Evolutionary conservation across 2,888 invertebrate species (phyloP).

Genomic region (Phasia obesa): DNA sequence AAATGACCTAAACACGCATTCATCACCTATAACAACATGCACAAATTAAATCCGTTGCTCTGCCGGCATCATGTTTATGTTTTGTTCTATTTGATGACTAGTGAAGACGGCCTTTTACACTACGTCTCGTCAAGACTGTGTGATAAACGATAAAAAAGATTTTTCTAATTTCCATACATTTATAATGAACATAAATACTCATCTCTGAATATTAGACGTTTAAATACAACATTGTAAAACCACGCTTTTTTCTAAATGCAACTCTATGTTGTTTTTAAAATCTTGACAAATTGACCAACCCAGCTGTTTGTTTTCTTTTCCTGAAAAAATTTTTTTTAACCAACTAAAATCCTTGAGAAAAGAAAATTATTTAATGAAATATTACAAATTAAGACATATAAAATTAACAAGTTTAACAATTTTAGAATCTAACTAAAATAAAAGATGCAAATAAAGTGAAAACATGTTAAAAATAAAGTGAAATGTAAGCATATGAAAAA

Average conservation of each 20-base stretch:
- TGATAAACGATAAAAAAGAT: no score
- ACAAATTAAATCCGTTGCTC: no score
- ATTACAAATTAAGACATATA: slow-evolving; percentile 27
- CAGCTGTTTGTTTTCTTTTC: slow-evolving; percentile 77
- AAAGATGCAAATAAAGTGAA: slow-evolving; percentile 19
- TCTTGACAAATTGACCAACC: slow-evolving; percentile 77
- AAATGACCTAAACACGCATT: no score
- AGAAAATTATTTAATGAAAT: slow-evolving; percentile 75
- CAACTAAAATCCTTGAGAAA: slow-evolving; percentile 75
- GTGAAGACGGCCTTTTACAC: no score
- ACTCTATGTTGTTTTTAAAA: slow-evolving; percentile 80
- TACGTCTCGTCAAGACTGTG: no score
- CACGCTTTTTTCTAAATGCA: slow-evolving; percentile 70
- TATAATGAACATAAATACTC: background rate
- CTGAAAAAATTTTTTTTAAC: slow-evolving; percentile 72
- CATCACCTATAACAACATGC: no score
- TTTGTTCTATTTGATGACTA: no score
- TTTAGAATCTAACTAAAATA: slow-evolving; percentile 2
- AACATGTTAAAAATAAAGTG: slow-evolving; percentile 44
- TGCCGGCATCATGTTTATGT: no score
- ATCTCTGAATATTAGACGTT: background rate
- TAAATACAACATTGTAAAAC: slow-evolving; percentile 56
- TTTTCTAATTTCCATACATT: no score
- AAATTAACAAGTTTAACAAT: slow-evolving; percentile 5
- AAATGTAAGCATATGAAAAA: slow-evolving; percentile 70